Evolutionary conservation across 1,140 invertebrate species (phyloP), one percentile per base, ranked within the genome.

Genomic region (Drosophila virilis): DNA sequence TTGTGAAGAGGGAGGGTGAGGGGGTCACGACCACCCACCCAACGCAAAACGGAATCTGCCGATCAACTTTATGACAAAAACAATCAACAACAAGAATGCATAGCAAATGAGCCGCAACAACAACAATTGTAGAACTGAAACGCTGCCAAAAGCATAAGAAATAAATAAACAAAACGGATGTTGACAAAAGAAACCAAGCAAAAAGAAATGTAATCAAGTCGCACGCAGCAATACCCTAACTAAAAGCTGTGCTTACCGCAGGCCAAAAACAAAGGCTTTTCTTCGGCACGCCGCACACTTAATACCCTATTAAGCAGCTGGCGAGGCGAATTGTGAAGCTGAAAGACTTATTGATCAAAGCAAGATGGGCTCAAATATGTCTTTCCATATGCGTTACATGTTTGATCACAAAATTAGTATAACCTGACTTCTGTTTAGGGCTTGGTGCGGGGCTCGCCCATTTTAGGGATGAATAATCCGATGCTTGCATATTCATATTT

Each of bases 131-230:
- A 28, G 15, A 33, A 28, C 52, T 55, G 28, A 74, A 74, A 51
- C 60, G 65, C 65, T 61, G 61, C 65, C 55, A 61, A 69, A 70
- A 68, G 64, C 55, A 61, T 50, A 74, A 61, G 57, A 74, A 74
- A 61, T 69, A 74, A 74, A 57, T 61, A 59, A 81, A 60, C 67
- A 65, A 75, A 86, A 67, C 83, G 83, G 83, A 86, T 88, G 78
- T 86, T 78, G 78, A 65, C 71, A 81, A 81, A 80, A 69, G 71
- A 74, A 61, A 69, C 69, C 71, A 74, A 57, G 9, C 37, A 32
- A 48, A 2, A 38, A 57, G 17, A 28, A 17, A 35, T 10, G 13
- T 12, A 4, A 17, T 13, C 54, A 22, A 55, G 57, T 50, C 65
- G 65, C 17, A 4, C 32, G 15, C n/a, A 8, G 28, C 32, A 50